phyloP scores from a whole-genome alignment of 2,888 invertebrate genomes.

The Ethmia dodecea region DNA sequence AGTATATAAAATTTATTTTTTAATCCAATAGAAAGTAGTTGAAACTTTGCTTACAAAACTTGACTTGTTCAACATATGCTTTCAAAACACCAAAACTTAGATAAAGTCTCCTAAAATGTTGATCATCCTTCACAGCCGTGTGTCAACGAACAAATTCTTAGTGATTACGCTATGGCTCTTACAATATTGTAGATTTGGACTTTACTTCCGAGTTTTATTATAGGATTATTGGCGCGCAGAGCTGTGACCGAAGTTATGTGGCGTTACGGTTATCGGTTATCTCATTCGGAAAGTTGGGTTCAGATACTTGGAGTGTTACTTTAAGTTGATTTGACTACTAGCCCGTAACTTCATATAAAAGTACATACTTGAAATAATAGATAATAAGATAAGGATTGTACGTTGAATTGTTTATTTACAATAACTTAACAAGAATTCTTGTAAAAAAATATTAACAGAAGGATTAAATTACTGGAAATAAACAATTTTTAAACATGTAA shows the following conservation, averaged over 20 bases:
- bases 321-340: too few species aligned
- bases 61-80: background rate
- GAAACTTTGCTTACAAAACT: background rate
- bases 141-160: slow-evolving; percentile 9
- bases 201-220: slow-evolving; percentile 25
- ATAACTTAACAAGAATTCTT: too few species aligned
- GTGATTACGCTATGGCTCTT: slow-evolving; percentile 27
- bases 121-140: background rate
- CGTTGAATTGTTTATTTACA: too few species aligned
- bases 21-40: background rate
- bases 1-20: background rate
- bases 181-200: slow-evolving; percentile 32
- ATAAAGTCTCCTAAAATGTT: background rate
- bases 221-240: slow-evolving; percentile 24
- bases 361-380: too few species aligned
- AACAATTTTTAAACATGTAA: too few species aligned
- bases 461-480: too few species aligned
- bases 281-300: too few species aligned
- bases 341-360: too few species aligned
- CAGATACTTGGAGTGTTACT: too few species aligned
- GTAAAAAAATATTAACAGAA: too few species aligned
- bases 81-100: background rate
- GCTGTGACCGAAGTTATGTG: background rate
- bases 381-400: too few species aligned
- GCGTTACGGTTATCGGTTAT: background rate